Percentiles rank a stretch among this genome's conserved stretches.
Evolutionary conservation across 2,888 invertebrate species (phyloP).

Genomic region (Papilio elwesi): DNA sequence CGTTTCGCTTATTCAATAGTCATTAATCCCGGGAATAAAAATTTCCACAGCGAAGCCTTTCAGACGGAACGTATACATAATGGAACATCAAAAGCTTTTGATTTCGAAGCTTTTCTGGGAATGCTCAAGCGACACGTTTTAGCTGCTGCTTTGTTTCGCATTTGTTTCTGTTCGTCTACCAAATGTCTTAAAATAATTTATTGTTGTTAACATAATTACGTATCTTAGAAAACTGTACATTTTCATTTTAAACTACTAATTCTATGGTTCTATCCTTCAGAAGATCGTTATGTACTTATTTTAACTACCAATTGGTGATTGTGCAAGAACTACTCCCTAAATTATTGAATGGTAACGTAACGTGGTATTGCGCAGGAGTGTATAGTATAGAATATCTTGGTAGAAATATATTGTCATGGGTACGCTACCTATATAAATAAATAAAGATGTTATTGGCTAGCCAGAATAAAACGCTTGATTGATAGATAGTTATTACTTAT

Average conservation of each 20-base stretch:
- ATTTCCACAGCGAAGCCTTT: constrained; percentile 21
- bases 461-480: constrained; percentile 49
- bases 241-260: constrained; percentile 1
- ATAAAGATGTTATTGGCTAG: too few relatives aligned
- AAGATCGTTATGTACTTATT: constrained; percentile 39
- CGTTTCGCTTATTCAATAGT: constrained; percentile 21
- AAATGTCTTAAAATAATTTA: constrained; percentile 47
- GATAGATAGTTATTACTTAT: constrained; percentile 47
- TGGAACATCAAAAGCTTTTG: constrained; percentile 54
- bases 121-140: constrained; percentile 56
- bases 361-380: too few relatives aligned
- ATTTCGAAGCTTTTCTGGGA: constrained; percentile 22
- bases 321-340: neutral
- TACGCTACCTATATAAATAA: too few relatives aligned
- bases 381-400: too few relatives aligned
- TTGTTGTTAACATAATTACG: constrained; percentile 11
- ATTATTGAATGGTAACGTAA: neutral
- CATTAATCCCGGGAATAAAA: constrained; percentile 20
- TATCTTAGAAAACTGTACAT: neutral
- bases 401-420: too few relatives aligned
- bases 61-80: constrained; percentile 19
- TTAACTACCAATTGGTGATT: neutral
- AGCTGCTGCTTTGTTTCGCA: constrained; percentile 41
- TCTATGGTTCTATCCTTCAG: constrained; percentile 33
- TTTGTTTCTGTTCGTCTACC: constrained; percentile 46